Evolutionary conservation across 2,113 vertebrate species (phyloP).

Genomic region (Chaenocephalus aceratus): DNA sequence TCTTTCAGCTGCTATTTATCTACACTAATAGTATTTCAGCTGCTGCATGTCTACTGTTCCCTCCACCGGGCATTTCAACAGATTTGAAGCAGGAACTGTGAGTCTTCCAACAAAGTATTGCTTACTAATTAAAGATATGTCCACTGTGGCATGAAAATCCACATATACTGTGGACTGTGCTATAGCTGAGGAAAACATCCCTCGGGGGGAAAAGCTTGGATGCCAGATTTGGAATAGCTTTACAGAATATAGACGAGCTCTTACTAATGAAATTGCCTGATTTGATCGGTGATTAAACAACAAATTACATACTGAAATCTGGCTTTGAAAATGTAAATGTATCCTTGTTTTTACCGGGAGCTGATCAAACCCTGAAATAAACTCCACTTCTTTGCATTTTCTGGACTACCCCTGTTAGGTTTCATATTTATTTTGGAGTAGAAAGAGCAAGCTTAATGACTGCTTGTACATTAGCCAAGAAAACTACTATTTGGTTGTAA

Average conservation of each 20-base stretch:
- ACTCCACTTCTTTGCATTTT: slow-evolving; percentile 46
- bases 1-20: slow-evolving; percentile 60
- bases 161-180: slow-evolving; percentile 41
- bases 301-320: slow-evolving; percentile 57
- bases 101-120: slow-evolving; percentile 65
- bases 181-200: slow-evolving; percentile 58
- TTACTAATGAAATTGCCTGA: slow-evolving; percentile 65
- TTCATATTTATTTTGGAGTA: slow-evolving; percentile 71
- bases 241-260: slow-evolving; percentile 54
- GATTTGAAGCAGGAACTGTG: slow-evolving; percentile 59
- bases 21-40: slow-evolving; percentile 57
- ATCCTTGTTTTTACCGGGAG: slow-evolving; percentile 39
- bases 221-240: slow-evolving; percentile 61
- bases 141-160: slow-evolving; percentile 62
- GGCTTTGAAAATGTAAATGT: slow-evolving; percentile 57
- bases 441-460: slow-evolving; percentile 72
- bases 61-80: slow-evolving; percentile 59
- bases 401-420: slow-evolving; percentile 28
- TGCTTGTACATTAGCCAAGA: slow-evolving; percentile 76
- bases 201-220: slow-evolving; percentile 38
- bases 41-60: slow-evolving; percentile 34
- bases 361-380: slow-evolving; percentile 51
- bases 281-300: slow-evolving; percentile 58
- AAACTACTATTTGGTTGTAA: slow-evolving; percentile 83
- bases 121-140: slow-evolving; percentile 75